phyloP scores from a whole-genome alignment of 2,888 invertebrate genomes.

The Trachelus stipa region DNA sequence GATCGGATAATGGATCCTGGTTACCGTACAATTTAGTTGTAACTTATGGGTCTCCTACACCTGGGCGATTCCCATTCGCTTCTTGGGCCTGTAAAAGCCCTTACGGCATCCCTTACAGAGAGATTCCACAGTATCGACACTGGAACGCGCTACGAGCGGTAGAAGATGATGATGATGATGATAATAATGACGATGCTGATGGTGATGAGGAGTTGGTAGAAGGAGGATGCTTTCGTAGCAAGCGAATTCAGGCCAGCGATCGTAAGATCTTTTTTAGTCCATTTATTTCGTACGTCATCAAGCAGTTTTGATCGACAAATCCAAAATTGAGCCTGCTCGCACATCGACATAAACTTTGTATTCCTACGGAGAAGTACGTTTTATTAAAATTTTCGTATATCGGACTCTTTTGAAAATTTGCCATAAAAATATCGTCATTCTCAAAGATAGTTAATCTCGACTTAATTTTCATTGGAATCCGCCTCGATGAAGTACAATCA shows the following conservation, averaged over 20 bases:
- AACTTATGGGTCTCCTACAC: conserved; percentile 36
- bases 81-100: background rate
- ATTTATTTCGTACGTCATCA: background rate
- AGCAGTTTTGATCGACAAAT: background rate
- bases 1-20: conserved; percentile 42
- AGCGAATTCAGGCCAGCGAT: background rate
- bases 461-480: background rate
- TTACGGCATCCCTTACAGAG: background rate
- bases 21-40: conserved; percentile 45
- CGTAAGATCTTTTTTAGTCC: background rate
- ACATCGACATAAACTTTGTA: too few species aligned
- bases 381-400: background rate
- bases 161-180: background rate
- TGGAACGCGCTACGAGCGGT: background rate
- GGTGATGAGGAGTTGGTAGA: background rate
- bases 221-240: background rate
- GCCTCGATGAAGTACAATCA: background rate
- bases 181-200: background rate
- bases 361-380: too few species aligned
- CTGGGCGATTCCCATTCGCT: conserved; percentile 16
- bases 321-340: background rate
- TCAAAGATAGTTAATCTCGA: background rate
- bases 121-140: background rate
- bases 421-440: background rate
- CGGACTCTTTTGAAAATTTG: background rate